Conservation (phyloP, 2,797 vertebrate species). For the Tangara arthus region DNA sequence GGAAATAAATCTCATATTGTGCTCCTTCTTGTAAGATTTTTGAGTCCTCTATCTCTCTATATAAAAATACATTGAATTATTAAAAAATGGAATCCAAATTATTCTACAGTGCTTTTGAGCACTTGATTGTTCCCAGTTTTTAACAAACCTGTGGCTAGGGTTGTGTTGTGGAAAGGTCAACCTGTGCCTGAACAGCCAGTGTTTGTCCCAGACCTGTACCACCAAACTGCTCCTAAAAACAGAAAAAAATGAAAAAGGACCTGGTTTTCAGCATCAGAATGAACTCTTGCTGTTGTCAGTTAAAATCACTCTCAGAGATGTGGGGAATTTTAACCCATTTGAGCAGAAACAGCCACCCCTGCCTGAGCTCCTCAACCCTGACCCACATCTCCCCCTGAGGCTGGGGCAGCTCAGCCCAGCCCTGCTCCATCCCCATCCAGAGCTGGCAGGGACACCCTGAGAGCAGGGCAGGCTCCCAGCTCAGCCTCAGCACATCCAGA, state of each 20-base stretch:
- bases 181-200: neutral
- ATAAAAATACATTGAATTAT: neutral
- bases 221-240: neutral
- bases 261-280: neutral
- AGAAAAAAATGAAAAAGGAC: fast-evolving
- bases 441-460: neutral
- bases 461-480: neutral
- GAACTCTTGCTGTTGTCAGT: neutral
- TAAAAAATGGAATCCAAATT: neutral
- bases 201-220: neutral
- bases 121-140: neutral
- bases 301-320: neutral
- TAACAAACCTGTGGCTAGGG: neutral
- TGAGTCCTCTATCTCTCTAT: neutral
- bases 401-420: neutral
- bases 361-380: neutral
- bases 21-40: neutral
- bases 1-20: slow-evolving; percentile 8
- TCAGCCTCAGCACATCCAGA: neutral
- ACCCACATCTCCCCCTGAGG: fast-evolving
- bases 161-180: neutral
- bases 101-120: neutral
- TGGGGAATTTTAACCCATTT: neutral
- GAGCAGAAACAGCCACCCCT: neutral
- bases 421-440: fast-evolving